phyloP scores from a whole-genome alignment of 2,888 invertebrate species.

The Acronicta aceris region DNA sequence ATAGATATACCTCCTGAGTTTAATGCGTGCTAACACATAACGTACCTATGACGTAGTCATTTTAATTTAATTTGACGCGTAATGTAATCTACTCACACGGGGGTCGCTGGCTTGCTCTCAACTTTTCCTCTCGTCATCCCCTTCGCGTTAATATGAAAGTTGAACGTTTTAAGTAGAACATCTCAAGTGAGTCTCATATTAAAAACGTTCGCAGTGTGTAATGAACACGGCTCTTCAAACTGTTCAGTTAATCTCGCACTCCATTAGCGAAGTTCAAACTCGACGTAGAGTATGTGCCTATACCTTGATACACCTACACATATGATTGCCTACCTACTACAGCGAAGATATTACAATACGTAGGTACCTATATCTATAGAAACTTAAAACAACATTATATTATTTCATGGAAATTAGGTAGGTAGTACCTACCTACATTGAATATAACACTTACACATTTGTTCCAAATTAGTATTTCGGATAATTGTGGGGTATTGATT shows the following conservation, averaged over 20 bases:
- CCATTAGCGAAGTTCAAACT: conserved; percentile 65
- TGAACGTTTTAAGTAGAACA: conserved; percentile 15
- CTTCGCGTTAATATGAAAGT: conserved; percentile 35
- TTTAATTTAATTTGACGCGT: conserved; percentile 14
- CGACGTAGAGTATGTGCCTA: conserved; percentile 2
- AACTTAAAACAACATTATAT: too few relatives aligned
- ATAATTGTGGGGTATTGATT: too few relatives aligned
- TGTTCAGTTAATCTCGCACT: conserved; percentile 58
- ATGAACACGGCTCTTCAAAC: conserved; percentile 50
- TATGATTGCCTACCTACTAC: too few relatives aligned
- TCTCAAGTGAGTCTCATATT: conserved; percentile 42
- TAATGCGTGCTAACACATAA: neutral
- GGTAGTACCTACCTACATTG: too few relatives aligned
- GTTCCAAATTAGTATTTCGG: too few relatives aligned
- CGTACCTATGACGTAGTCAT: neutral
- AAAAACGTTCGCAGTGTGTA: conserved; percentile 50
- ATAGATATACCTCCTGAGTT: too few relatives aligned
- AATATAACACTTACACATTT: too few relatives aligned
- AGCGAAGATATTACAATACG: too few relatives aligned
- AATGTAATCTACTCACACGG: neutral
- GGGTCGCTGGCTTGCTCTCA: conserved; percentile 13
- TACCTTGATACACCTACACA: too few relatives aligned
- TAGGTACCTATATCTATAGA: too few relatives aligned
- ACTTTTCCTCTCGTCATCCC: conserved; percentile 38
- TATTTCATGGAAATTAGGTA: too few relatives aligned